Evolutionary conservation across 1,140 invertebrate species (phyloP), one percentile per base, ranked within the genome.

Genomic region (Neoseiulus cucumeris): DNA sequence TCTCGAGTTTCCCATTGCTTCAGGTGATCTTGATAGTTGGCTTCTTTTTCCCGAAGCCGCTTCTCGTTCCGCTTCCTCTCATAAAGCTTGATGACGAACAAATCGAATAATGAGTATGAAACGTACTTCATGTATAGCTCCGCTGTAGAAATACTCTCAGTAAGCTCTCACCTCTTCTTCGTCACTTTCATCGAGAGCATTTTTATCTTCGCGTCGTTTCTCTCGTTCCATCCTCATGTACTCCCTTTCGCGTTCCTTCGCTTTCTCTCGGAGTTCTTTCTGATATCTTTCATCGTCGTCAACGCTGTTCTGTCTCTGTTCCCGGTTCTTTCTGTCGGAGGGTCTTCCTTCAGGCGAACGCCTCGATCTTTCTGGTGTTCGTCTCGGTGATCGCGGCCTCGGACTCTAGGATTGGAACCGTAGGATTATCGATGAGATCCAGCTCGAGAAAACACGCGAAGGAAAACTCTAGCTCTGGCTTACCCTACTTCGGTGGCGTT

Each of bases 1-100:
- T 98, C 95, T 65, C 94, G 80, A 0, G 82, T 81, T 77, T 98
- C 93, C 94, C 94, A 98, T 68, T 85, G 84, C 66, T 87, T 81
- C 47, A 82, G 73, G 72, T 85, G 76, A 75, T 84, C 77, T 73
- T 95, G 89, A 78, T 96, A 96, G 17, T 88, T 86, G 14, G 85
- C 84, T 78, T 96, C 91, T 75, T 94, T 94, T 74, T 96, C 91
- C 22, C 90, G 75, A 0, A 91, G 84, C 76, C 89, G 84, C 74
- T 91, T 85, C 72, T 96, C 91, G 20, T 85, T 78, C 72, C 91
- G 86, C 72, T 91, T 89, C 72, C 87, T 84, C 72, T 96, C 91
- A 66, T 89, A 84, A 1, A 83, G 80, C 74, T 97, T 14, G 4
- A 47, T n/a, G n/a, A n/a, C n/a, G n/a, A n/a, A n/a, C n/a, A n/a